Base-by-base conservation (phyloP, 1,140 invertebrate genomes). In the Drosophila lacertosa region DNA sequence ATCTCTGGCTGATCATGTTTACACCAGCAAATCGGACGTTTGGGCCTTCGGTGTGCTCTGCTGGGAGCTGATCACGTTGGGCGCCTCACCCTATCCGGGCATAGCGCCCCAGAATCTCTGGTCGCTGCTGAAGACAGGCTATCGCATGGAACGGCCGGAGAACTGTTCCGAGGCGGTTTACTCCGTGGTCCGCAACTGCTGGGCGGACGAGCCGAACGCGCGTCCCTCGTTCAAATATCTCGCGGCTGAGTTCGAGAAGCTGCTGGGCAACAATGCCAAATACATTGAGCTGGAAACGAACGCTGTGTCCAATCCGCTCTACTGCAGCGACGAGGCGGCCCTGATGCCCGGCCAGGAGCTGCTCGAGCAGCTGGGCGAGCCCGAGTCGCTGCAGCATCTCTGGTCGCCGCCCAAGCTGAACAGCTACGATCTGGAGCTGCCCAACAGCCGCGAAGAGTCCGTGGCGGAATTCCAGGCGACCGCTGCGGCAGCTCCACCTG, bases 31-130 rank as follows among this genome's bases (percentile, higher is more conserved):
- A 92, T 97, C 96, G 11, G 97, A 97, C 92, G 96, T 97, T 1
- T 98, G 97, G 97, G 96, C 96, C 18, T 98, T 95, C 91, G 97
- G 97, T 0, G 93, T 98, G 0, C 93, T 98, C 2, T 92, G 98
- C 11, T 98, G 97, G 97, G 97, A 98, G 91, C 93, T 98, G 72
- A 94, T 96, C 0, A 98, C 96, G 0, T 91, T 98, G 42, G 97
- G 90, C 9, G 90, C 90, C 11, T 91, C 90, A 0, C 90, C 90
- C 0, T 91, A 91, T 60, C 96, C 96, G 0, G 96, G 96, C 32
- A 94, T 97, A 10, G 93, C 95, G 20, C 94, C 95, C 1, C 95
- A 97, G 77, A 95, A 96, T 89, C 93, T 97, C 5, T 97, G 95
- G 91, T 94, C 94, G 53, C 90, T 97, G 24, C 93, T 98, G 0